Conservation (phyloP, 2,113 vertebrate species). For the Trogon melanurus region DNA sequence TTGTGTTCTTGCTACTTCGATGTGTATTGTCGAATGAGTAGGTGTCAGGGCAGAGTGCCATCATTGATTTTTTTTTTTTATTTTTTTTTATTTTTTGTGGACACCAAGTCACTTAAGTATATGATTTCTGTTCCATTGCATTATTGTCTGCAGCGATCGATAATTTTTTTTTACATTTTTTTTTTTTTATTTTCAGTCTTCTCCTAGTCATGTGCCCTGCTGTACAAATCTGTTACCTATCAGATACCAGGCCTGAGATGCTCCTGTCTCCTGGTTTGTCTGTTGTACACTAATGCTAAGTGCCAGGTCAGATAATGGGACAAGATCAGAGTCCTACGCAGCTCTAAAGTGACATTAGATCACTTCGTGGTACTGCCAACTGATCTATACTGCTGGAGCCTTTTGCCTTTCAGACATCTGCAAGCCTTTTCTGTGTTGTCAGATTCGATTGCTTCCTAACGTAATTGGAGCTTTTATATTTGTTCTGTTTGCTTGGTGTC, state of each 20-base stretch:
- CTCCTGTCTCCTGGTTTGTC: neutral
- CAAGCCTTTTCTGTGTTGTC: neutral
- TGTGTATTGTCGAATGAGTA: neutral
- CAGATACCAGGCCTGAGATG: neutral
- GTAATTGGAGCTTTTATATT: rapidly evolving
- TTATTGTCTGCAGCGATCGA: neutral
- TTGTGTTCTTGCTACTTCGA: neutral
- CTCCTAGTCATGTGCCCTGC: neutral
- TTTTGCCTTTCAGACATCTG: neutral
- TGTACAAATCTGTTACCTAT: neutral
- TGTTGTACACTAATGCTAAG: neutral
- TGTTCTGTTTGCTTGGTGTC: neutral
- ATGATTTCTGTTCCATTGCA: neutral
- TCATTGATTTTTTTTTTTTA: neutral
- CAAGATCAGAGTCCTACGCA: neutral
- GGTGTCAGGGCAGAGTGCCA: neutral
- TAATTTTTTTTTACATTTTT: neutral
- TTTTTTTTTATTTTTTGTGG: neutral
- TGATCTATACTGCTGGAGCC: neutral
- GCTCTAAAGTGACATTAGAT: neutral
- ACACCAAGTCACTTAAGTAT: neutral
- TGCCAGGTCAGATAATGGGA: neutral
- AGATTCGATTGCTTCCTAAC: neutral
- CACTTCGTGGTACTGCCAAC: neutral
- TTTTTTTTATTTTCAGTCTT: neutral